Base-by-base conservation (phyloP, 1,140 invertebrate species). In the Lepidurus couesii region DNA sequence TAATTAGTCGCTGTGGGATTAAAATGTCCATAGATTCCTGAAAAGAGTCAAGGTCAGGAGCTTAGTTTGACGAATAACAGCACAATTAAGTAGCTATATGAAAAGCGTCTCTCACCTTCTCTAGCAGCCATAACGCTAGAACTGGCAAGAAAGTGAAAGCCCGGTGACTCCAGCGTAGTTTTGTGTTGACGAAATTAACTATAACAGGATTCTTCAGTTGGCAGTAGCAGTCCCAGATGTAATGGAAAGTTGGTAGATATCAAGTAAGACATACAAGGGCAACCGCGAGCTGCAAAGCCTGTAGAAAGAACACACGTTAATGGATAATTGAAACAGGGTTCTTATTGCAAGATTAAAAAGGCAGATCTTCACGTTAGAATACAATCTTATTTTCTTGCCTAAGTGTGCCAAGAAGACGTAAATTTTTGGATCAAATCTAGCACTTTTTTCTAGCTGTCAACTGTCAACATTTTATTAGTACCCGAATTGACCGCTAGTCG, bases 381-480 rank as follows among this genome's bases (percentile, higher is more conserved):
- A 4, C 2, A 34, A 34, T 34, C 34, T 34, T 34, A 34, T 2
- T 34, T 34, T 34, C 34, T 34, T 34, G 34, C 34, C 34, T 34
- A 34, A 34, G 34, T 34, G 34, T 34, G 4, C 34, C 34, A 34
- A 34, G 34, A 34, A 34, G 34, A 34, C 34, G 34, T 4, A 34
- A 34, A 34, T 34, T 34, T 34, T 34, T 34, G 34, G 34, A 34
- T 65, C 21, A 16, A 13, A 65, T 65, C 21, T 65, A 65, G 8
- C 16, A 65, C 53, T 65, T 65, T 65, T 65, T 65, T 34, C 34
- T 65, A 65, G 53, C 53, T 65, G 53, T 65, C 53, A 65, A 65
- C 53, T 65, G 53, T 65, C 53, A 65, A 65, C 53, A 65, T 65
- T 65, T 65, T 65, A 13, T 65, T 65, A 65, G 53, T 65, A 65